Evolutionary conservation across 2,797 vertebrate species (phyloP), one percentile per base, ranked within the genome.

Genomic region (Xenopus petersii): DNA sequence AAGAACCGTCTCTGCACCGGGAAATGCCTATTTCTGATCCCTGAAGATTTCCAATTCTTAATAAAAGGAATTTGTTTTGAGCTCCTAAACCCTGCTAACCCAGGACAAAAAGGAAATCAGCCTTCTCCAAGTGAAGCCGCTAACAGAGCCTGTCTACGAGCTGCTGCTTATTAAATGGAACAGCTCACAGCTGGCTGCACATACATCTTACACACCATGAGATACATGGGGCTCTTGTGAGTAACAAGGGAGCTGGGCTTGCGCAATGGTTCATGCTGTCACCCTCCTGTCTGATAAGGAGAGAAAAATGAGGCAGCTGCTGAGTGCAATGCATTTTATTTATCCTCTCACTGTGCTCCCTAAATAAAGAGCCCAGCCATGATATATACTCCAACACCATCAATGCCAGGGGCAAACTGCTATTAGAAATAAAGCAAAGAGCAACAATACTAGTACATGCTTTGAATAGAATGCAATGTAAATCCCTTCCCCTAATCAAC

Each of bases 111-210:
- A 82, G 83, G 81, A 83, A 74, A 79, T 65, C 70, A 66, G 54
- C 62, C 61, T 84, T 83, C 84, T 87, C 82, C 0, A 0, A 85
- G 85, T 85, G 73, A 87, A 84, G 82, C 67, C 73, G 75, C 82
- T 62, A 86, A 83, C 70, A 63, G 71, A 79, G 82, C 80, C 80
- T 21, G 21, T 21, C 2, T 79, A 79, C 81, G 79, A 84, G 79
- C 84, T 87, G 85, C 83, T 71, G 83, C 83, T 86, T 88, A 89
- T 88, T 87, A 88, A 87, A 88, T 83, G 80, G 69, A 84, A 83
- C 0, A 24, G 83, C 83, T 86, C 84, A 85, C 81, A 84, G 81
- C 83, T 85, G 88, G 86, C 83, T n/a, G 75, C 80, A 80, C 86
- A 87, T 88, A 84, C 85, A 77, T 88, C 85, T 86, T 84, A 82